These are phyloP conservation scores for Hypsibius dujardini DNA, from an alignment of 1,140 invertebrate genomes.

Conservation along the genomic window DNA sequence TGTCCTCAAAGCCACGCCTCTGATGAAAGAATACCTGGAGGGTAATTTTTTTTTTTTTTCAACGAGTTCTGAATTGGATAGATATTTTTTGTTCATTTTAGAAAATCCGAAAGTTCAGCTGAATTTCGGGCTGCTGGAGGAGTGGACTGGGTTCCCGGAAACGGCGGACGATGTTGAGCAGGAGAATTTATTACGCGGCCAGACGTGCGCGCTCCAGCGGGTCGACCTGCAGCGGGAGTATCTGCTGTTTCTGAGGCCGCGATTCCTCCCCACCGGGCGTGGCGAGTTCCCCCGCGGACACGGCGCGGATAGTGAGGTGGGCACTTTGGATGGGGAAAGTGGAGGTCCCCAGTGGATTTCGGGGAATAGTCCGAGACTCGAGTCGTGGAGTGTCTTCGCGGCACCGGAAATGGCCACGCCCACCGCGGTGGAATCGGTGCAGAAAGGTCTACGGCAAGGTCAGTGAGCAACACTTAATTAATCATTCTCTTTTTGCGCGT, in stretches of 20 bases:
- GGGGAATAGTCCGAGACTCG: not conserved
- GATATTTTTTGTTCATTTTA: not conserved
- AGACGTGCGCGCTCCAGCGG: not conserved
- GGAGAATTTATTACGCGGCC: not conserved
- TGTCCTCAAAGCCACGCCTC: not conserved
- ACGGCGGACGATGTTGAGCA: not conserved
- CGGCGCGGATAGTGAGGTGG: not conserved
- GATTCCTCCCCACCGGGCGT: not conserved
- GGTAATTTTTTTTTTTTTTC: too few species aligned
- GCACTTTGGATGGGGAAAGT: not conserved
- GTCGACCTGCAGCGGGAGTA: not conserved
- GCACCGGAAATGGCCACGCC: constrained; percentile 2
- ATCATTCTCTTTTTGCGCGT: too few species aligned
- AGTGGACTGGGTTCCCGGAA: not conserved
- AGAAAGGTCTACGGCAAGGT: not conserved
- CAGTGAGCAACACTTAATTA: not conserved
- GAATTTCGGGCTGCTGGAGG: not conserved
- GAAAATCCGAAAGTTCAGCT: not conserved
- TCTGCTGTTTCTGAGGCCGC: constrained; percentile 4
- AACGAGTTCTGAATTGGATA: too few species aligned
- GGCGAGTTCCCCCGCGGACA: not conserved
- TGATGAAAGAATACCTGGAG: not conserved
- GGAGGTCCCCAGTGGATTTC: not conserved
- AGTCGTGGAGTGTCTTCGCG: not conserved
- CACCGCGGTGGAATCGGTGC: not conserved